A percentile compares a stretch with the other conserved stretches of the same genome.
Evolutionary conservation across 2,888 invertebrate genomes (phyloP).

Genomic region (Cenopis cana): DNA sequence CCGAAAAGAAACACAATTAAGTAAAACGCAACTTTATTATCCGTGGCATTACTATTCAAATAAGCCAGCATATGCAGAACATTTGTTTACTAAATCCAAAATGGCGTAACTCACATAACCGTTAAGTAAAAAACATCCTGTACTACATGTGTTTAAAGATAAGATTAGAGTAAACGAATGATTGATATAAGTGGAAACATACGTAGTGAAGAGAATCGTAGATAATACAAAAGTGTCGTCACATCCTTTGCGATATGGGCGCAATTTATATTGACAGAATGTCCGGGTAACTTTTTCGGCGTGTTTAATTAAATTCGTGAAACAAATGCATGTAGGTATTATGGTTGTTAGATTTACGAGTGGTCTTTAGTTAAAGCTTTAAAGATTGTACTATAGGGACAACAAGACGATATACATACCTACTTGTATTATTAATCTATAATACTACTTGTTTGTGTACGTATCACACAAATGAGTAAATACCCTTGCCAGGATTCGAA

Average conservation of each 20-base stretch:
- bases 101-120: conserved; percentile 13
- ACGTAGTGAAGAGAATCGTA: conserved; percentile 54
- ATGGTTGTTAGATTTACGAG: no score
- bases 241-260: conserved; percentile 65
- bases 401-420: no score
- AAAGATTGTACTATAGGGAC: no score
- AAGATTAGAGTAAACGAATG: conserved; percentile 49
- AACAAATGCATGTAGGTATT: neutral
- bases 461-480: no score
- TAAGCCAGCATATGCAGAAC: conserved; percentile 56
- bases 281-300: conserved; percentile 8
- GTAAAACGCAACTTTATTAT: conserved; percentile 61
- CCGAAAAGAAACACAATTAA: conserved; percentile 47
- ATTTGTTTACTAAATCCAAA: conserved; percentile 36
- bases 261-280: conserved; percentile 46
- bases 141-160: conserved; percentile 14
- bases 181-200: conserved; percentile 46
- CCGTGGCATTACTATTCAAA: conserved; percentile 54
- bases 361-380: no score
- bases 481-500: no score
- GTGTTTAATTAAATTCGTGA: neutral
- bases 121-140: conserved; percentile 14
- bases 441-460: no score
- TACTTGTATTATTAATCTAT: no score
- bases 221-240: conserved; percentile 64